These are phyloP conservation scores for Blastobasis lacticolella DNA, from an alignment of 2,888 invertebrate genomes.

Conservation along the genomic window DNA sequence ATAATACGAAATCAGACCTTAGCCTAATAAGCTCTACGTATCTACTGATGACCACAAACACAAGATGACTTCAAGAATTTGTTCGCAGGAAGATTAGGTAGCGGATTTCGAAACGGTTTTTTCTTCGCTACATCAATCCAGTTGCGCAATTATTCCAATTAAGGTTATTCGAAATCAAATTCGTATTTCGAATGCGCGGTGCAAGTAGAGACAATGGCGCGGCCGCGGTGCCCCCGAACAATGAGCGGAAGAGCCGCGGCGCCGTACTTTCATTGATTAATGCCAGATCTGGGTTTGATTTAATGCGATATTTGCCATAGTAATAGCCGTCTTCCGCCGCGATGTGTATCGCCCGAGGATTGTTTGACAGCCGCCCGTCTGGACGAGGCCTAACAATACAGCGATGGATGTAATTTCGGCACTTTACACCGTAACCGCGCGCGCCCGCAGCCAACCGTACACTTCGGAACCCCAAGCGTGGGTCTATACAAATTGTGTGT, in stretches of 20 bases:
- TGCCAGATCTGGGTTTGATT: slow-evolving; percentile 41
- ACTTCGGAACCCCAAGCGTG: slow-evolving; percentile 29
- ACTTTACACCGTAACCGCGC: slow-evolving; percentile 24
- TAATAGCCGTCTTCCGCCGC: slow-evolving; percentile 40
- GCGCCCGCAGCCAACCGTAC: slow-evolving; percentile 25
- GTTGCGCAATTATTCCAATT: slow-evolving; percentile 1
- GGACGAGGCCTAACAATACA: slow-evolving; percentile 22
- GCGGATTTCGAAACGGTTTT: too few relatives aligned
- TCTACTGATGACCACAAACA: too few relatives aligned
- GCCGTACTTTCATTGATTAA: slow-evolving; percentile 48
- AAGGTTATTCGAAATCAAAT: slow-evolving; percentile 19
- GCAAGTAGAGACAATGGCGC: slow-evolving; percentile 32
- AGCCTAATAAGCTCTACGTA: too few relatives aligned
- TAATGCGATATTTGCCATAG: slow-evolving; percentile 36
- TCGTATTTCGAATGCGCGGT: slow-evolving; percentile 26
- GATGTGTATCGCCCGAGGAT: slow-evolving; percentile 28
- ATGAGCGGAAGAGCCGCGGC: slow-evolving; percentile 48
- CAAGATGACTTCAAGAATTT: too few relatives aligned
- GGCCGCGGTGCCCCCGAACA: slow-evolving; percentile 36
- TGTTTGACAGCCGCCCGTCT: slow-evolving; percentile 29
- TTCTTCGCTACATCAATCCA: too few relatives aligned
- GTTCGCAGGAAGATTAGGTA: too few relatives aligned
- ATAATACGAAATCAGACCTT: too few relatives aligned
- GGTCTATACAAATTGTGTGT: slow-evolving; percentile 37
- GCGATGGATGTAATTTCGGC: slow-evolving; percentile 30